Evolutionary conservation across 2,797 vertebrate genomes (phyloP).

Genomic region (Pipistrellus pipistrellus): DNA sequence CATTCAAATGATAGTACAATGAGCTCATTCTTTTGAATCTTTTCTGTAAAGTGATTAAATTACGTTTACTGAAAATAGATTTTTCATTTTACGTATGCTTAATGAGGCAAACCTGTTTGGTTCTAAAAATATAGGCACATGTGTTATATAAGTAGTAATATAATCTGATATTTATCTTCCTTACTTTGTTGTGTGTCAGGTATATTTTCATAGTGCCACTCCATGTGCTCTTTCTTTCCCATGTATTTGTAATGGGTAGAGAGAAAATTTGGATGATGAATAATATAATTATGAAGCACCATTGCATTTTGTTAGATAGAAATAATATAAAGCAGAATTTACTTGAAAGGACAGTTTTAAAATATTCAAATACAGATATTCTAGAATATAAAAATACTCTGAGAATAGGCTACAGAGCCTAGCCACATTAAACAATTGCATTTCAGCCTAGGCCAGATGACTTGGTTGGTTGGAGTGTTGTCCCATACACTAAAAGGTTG

Average conservation of each 20-base stretch:
- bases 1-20: background rate
- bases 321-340: constrained; percentile 53
- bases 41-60: constrained; percentile 50
- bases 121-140: constrained; percentile 34
- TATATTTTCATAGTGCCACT: constrained; percentile 18
- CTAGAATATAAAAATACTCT: constrained; percentile 49
- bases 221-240: background rate
- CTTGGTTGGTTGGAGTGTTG: background rate
- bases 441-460: background rate
- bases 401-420: background rate
- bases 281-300: background rate
- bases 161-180: background rate
- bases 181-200: background rate
- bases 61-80: constrained; percentile 30
- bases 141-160: background rate
- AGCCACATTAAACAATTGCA: background rate
- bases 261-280: background rate
- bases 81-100: constrained; percentile 45
- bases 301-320: constrained; percentile 25
- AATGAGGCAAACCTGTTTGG: constrained; percentile 1
- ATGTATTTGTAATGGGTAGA: background rate
- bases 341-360: background rate
- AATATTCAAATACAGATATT: constrained; percentile 15
- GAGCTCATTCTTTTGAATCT: background rate
- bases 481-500: background rate